Evolutionary conservation across 2,113 vertebrate genomes (phyloP), one percentile per base, ranked within the genome.

Genomic region (Falco punctatus): DNA sequence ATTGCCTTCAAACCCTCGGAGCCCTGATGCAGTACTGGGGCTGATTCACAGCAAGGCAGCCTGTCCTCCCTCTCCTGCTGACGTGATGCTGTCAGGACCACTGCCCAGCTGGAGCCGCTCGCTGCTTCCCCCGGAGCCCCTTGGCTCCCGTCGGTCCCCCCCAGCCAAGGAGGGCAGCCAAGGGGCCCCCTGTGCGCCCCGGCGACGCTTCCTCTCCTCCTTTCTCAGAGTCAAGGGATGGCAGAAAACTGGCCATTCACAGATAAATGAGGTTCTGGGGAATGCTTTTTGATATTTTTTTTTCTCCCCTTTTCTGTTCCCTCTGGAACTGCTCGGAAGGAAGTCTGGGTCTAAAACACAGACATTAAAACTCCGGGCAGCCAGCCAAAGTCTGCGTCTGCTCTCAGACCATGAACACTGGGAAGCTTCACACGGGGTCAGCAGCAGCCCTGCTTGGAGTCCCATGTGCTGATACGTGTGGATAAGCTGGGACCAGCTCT

Each of bases 131-230:
- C 79, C 26, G 42, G 74, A 80, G 70, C 62, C 91, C 80, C 89
- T 49, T 40, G 86, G 93, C 91, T 92, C 55, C 69, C 73, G 59
- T 55, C 1, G 0, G 27, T 17, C 13, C 54, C 62, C 46, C 21
- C 30, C 22, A 81, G 89, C 48, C 91, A 94, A 79, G 67, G 28
- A 92, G 86, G 73, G 73, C 91, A 95, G 93, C 95, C 95, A 97
- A 94, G 80, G 66, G 72, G 35, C 48, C 83, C 2, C 1, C 15
- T 24, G 79, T 95, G 91, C 72, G 88, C 67, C 86, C 59, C 0
- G 2, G 42, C 91, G 82, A 81, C 59, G 6, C 21, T 95, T 94
- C 88, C 75, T 89, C 81, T 67, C 66, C 19, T 73, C 32, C 62
- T 86, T 64, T 90, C 92, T 90, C 70, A 61, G 11, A 88, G 33